A percentile compares a stretch with the other conserved stretches of the same genome.
phyloP scores from a whole-genome alignment of 2,888 invertebrate genomes.

The Agonopterix alstromeriana region DNA sequence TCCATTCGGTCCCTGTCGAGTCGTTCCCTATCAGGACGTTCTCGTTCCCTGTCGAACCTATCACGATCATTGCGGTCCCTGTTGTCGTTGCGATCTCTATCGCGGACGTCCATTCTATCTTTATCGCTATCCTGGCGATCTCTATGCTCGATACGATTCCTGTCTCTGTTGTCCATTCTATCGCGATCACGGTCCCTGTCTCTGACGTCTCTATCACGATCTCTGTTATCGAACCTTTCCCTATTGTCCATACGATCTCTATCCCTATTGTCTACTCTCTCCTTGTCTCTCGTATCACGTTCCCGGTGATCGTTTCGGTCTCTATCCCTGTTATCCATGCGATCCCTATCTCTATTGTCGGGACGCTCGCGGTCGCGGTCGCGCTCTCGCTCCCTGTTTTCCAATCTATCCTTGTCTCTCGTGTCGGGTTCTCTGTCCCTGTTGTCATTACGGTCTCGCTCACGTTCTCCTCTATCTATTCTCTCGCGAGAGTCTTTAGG shows the following conservation, averaged over 20 bases:
- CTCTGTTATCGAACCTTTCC: conserved; percentile 33
- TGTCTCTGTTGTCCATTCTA: conserved; percentile 27
- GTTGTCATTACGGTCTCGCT: conserved; percentile 26
- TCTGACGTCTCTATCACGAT: conserved; percentile 32
- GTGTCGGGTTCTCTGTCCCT: conserved; percentile 48
- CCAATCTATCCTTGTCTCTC: conserved; percentile 43
- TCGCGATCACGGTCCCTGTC: conserved; percentile 20
- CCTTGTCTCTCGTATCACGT: conserved; percentile 38
- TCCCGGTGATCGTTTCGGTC: conserved; percentile 23
- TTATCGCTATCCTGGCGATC: conserved; percentile 27
- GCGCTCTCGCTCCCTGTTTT: conserved; percentile 11
- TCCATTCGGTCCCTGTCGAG: conserved; percentile 24
- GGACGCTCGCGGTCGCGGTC: conserved; percentile 35
- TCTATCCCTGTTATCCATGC: conserved; percentile 30
- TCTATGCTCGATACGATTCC: conserved; percentile 29
- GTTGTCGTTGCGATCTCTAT: conserved; percentile 49
- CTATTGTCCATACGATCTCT: conserved; percentile 21
- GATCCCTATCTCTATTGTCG: conserved; percentile 38
- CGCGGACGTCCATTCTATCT: conserved; percentile 35
- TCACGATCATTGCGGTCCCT: conserved; percentile 25
- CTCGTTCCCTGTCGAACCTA: conserved; percentile 32
- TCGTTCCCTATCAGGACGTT: conserved; percentile 20
- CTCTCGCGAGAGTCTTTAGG: conserved; percentile 43
- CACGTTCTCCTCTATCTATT: conserved; percentile 24
- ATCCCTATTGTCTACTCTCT: conserved; percentile 37